These are phyloP conservation scores for Tinamus major DNA, from an alignment of 2,797 vertebrate species.

Conservation along the genomic window DNA sequence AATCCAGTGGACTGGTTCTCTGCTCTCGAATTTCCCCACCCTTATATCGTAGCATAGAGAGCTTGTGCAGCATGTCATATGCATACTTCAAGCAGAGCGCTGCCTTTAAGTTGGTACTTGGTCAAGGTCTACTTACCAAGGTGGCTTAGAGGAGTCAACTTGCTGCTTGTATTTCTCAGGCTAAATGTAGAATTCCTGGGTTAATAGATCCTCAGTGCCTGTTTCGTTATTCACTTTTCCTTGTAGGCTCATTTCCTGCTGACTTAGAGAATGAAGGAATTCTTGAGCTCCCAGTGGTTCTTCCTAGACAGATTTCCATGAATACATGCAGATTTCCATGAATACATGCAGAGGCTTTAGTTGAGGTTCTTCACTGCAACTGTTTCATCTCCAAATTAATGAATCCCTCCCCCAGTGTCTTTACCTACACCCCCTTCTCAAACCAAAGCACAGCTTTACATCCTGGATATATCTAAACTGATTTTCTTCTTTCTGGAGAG, in stretches of 20 bases:
- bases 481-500: background rate
- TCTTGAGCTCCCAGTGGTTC: background rate
- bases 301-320: background rate
- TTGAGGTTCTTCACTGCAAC: background rate
- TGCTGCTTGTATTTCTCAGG: background rate
- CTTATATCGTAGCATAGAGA: background rate
- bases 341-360: background rate
- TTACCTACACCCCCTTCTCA: background rate
- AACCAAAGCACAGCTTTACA: background rate
- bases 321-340: background rate
- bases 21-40: background rate
- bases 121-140: background rate
- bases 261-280: background rate
- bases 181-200: background rate
- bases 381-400: background rate
- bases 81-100: background rate
- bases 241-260: background rate
- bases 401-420: background rate
- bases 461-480: background rate
- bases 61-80: background rate
- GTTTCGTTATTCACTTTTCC: background rate
- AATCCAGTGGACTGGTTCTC: background rate
- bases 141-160: background rate
- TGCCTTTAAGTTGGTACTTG: background rate
- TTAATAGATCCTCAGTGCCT: background rate